Evolutionary conservation across 2,797 vertebrate genomes (phyloP), one percentile per base, ranked within the genome.

Genomic region (Urosaurus nigricauda): DNA sequence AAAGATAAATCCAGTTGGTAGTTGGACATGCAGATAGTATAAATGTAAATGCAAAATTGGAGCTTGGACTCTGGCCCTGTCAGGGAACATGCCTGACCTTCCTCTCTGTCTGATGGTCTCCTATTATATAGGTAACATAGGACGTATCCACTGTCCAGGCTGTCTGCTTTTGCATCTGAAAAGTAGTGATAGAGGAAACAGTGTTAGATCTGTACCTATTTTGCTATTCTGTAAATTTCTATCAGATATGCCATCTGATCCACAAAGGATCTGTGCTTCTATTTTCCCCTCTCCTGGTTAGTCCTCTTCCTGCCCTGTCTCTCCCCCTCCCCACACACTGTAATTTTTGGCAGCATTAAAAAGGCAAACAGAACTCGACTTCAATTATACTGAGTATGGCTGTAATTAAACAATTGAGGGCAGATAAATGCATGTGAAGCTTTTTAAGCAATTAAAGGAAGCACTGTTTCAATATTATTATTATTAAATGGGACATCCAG

Each of bases 401-500:
- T 82, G 51, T 87, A 82, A 81, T 81, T 74, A 24, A 74, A 74
- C 53, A 79, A 68, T 79, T 53, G 79, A 79, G 51, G 5, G 24
- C 24, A n/a, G 65, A 47, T 60, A 87, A n/a, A 21, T 74, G 26
- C n/a, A 63, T 63, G 35, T 58, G 65, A 81, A 73, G 65, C 77
- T 80, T 85, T 83, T 85, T 53, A 75, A 79, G 37, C 71, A 58
- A 35, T 75, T 81, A 75, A 77, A 43, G 26, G 47, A 89, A 89
- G 47, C 47, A 75, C 21, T 75, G 37, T 83, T 82, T 86, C 70
- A 85, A 26, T 81, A 37, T 26, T 87, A 40, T 53, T 83, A 35
- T 79, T 65, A 86, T 86, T 86, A 77, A 89, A 71, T 80, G 65
- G 65, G 40, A 47, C 83, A 89, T 70, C 63, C 65, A 73, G 75